These are phyloP conservation scores for Sphaerodactylus townsendi DNA, from an alignment of 2,113 vertebrate species.

Conservation along the genomic window DNA sequence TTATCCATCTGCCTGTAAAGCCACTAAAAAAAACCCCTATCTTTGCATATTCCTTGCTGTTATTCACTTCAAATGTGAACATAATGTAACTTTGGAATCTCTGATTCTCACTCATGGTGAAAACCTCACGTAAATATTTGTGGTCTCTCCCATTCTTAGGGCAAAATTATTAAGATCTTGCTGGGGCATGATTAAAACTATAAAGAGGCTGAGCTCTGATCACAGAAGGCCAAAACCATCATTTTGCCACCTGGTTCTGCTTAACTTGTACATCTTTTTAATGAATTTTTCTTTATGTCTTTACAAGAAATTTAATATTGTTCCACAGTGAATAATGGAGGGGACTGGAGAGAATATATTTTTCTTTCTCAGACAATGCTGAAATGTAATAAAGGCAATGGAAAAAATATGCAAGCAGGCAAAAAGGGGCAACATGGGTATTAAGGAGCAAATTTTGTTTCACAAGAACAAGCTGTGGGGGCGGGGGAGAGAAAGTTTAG, in stretches of 20 bases:
- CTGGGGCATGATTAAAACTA: neutral
- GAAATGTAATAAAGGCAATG: neutral
- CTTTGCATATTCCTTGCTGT: neutral
- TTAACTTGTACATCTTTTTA: neutral
- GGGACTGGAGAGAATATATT: neutral
- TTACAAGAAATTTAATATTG: neutral
- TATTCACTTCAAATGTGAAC: neutral
- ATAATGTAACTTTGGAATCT: neutral
- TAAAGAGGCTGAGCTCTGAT: neutral
- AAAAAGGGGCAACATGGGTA: neutral
- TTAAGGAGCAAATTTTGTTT: too few species aligned
- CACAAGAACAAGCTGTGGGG: too few species aligned
- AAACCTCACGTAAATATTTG: neutral
- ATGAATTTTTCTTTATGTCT: slow-evolving; percentile 6
- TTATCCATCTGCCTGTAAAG: neutral
- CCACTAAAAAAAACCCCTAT: neutral
- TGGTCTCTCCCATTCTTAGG: neutral
- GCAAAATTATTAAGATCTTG: neutral
- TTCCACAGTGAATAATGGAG: neutral
- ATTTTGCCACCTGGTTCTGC: neutral
- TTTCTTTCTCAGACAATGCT: neutral
- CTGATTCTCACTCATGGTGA: neutral
- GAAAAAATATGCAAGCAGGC: neutral
- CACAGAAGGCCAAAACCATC: neutral
- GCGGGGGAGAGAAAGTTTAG: too few species aligned